phyloP scores from a whole-genome alignment of 2,113 vertebrate species.

The Scartelaos histophorus region DNA sequence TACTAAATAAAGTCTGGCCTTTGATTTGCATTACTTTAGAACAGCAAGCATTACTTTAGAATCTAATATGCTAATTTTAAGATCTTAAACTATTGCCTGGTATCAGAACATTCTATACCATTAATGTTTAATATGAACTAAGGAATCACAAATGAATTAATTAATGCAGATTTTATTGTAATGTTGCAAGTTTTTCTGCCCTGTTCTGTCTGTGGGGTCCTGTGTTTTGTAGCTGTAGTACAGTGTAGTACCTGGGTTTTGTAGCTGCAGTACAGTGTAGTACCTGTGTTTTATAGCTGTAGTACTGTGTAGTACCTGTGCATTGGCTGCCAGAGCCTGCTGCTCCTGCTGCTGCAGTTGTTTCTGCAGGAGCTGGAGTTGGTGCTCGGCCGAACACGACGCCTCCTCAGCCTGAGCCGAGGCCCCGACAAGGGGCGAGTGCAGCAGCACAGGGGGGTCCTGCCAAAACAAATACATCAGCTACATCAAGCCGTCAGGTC shows the following conservation, averaged over 20 bases:
- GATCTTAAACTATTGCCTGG: no score
- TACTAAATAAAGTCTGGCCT: no score
- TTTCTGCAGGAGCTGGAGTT: slow-evolving; percentile 90
- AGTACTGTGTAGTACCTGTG: slow-evolving; percentile 82
- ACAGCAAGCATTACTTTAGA: no score
- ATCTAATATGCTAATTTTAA: no score
- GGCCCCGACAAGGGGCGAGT: slow-evolving; percentile 78
- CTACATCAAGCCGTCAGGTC: background rate
- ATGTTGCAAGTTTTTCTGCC: no score
- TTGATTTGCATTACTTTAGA: no score
- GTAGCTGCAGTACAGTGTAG: background rate
- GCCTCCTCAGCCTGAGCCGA: slow-evolving; percentile 73
- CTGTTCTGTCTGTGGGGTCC: no score
- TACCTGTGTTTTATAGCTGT: slow-evolving; percentile 77
- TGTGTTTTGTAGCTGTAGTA: background rate
- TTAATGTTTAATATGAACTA: no score
- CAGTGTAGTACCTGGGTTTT: slow-evolving; percentile 79
- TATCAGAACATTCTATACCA: no score
- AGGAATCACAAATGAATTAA: no score
- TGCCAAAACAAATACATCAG: slow-evolving; percentile 63
- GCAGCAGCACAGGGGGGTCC: slow-evolving; percentile 73
- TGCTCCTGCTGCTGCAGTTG: slow-evolving; percentile 94
- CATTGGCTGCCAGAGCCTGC: slow-evolving; percentile 88
- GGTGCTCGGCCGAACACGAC: slow-evolving; percentile 84
- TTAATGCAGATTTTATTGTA: no score